Percentiles rank a stretch among this genome's conserved stretches.
Evolutionary conservation across 2,113 vertebrate species (phyloP).

Genomic region (Montifringilla adamsi): DNA sequence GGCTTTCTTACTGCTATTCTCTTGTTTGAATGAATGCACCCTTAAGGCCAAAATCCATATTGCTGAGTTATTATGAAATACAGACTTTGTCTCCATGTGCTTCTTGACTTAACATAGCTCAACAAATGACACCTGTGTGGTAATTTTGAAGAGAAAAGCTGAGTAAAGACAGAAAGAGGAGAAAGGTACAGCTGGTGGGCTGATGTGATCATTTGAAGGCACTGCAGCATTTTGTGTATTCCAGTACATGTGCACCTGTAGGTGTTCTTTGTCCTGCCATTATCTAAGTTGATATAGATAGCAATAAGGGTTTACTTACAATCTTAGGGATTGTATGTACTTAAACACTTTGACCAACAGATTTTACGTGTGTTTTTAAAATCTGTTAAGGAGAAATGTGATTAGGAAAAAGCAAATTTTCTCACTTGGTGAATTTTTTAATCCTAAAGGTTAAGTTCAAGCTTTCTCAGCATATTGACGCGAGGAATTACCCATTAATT

Average conservation of each 20-base stretch:
- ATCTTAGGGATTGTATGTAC: not conserved
- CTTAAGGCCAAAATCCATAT: slow-evolving; percentile 54
- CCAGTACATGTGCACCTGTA: not conserved
- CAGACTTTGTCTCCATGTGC: slow-evolving; percentile 19
- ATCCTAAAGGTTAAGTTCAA: slow-evolving; percentile 57
- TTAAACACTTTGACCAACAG: slow-evolving; percentile 16
- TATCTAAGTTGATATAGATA: not conserved
- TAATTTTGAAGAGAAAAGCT: not conserved
- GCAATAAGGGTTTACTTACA: not conserved
- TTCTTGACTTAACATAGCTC: slow-evolving; percentile 21
- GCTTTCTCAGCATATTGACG: slow-evolving; percentile 60
- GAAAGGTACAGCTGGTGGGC: not conserved
- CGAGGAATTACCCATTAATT: slow-evolving; percentile 63
- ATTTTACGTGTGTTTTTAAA: slow-evolving; percentile 50
- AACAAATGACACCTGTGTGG: slow-evolving; percentile 14
- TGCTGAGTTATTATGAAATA: slow-evolving; percentile 44
- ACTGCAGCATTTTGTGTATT: not conserved
- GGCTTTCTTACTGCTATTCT: slow-evolving; percentile 43
- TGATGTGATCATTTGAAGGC: not conserved
- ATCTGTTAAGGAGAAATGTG: slow-evolving; percentile 46
- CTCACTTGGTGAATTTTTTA: slow-evolving; percentile 52
- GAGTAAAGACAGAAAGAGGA: not conserved
- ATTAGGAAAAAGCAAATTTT: slow-evolving; percentile 56
- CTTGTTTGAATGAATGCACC: slow-evolving; percentile 50
- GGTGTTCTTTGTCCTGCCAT: not conserved